Conservation (phyloP, 2,113 vertebrate species). For the Helogale parvula region DNA sequence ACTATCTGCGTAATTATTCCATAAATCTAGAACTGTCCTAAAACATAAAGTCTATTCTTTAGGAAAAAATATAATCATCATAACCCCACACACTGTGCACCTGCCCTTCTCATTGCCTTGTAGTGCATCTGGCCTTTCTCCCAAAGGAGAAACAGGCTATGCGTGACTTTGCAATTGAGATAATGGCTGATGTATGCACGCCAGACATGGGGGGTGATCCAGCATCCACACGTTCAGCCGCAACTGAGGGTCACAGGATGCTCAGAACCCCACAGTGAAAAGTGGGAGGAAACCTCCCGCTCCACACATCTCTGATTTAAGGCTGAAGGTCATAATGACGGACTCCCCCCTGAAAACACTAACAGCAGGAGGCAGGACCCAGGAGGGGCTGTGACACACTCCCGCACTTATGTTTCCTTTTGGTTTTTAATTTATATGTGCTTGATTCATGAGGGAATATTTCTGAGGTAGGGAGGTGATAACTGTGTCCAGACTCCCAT, state of each 20-base stretch:
- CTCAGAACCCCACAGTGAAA: not conserved
- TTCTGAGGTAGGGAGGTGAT: not conserved
- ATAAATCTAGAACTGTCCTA: not conserved
- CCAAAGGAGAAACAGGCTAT: not conserved
- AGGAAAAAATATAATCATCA: not conserved
- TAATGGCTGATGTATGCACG: not conserved
- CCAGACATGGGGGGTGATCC: not conserved
- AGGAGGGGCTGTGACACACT: not conserved
- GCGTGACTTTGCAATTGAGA: too few relatives aligned
- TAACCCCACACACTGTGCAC: not conserved
- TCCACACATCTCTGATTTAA: not conserved
- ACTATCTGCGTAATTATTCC: not conserved
- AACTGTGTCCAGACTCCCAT: not conserved
- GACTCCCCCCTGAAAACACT: not conserved
- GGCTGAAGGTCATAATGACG: not conserved
- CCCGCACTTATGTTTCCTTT: not conserved
- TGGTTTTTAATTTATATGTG: not conserved
- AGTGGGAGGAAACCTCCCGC: not conserved
- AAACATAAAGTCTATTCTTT: not conserved
- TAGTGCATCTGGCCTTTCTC: not conserved
- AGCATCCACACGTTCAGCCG: not conserved
- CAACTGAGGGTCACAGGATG: too few relatives aligned
- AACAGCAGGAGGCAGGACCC: not conserved
- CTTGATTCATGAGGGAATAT: not conserved
- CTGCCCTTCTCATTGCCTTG: not conserved